phyloP scores from a whole-genome alignment of 2,888 invertebrate species.

The Chouioia cunea region DNA sequence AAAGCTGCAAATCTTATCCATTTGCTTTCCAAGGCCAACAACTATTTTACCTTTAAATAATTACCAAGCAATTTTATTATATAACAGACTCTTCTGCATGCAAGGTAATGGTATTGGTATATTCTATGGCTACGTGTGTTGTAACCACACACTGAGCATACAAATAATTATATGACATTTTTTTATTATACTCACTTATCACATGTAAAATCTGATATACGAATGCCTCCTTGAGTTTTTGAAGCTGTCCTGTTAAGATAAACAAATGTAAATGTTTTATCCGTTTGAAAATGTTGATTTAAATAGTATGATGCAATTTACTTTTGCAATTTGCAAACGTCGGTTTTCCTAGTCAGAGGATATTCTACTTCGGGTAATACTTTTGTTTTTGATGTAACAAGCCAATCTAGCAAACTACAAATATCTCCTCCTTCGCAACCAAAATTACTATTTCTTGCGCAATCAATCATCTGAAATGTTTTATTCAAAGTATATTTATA shows the following conservation, averaged over 20 bases:
- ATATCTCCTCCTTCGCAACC: conserved; percentile 88
- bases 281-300: neutral
- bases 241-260: conserved; percentile 56
- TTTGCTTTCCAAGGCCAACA: conserved; percentile 30
- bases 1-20: too few species aligned
- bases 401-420: conserved; percentile 83
- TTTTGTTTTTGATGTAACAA: conserved; percentile 72
- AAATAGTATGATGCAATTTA: conserved; percentile 46
- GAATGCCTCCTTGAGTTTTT: conserved; percentile 52
- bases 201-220: conserved; percentile 71
- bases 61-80: conserved; percentile 21
- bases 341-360: conserved; percentile 73
- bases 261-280: conserved; percentile 24
- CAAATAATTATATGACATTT: conserved; percentile 7
- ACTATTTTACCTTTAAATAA: conserved; percentile 20
- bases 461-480: conserved; percentile 79
- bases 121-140: too few species aligned
- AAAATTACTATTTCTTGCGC: conserved; percentile 78
- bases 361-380: conserved; percentile 75
- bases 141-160: too few species aligned
- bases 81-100: conserved; percentile 27
- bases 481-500: conserved; percentile 2
- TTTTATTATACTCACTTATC: conserved; percentile 72
- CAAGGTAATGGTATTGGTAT: too few species aligned
- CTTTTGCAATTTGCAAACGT: conserved; percentile 69